A percentile compares a stretch with the other conserved stretches of the same genome.
phyloP scores from a whole-genome alignment of 2,113 vertebrate genomes.

The Myiopsitta monachus region DNA sequence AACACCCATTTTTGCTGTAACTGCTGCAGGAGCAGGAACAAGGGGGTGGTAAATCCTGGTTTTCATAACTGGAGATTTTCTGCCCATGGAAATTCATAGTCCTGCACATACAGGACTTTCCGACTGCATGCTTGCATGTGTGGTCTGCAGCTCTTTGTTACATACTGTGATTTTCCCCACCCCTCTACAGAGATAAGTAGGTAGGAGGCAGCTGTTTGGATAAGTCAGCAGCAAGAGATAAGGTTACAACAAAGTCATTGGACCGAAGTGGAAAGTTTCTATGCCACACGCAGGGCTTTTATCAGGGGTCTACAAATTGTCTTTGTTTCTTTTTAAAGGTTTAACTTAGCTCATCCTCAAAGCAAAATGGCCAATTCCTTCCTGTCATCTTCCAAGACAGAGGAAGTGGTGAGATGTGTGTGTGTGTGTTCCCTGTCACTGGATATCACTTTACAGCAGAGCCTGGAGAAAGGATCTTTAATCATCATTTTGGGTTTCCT shows the following conservation, averaged over 20 bases:
- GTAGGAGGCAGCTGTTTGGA: slow-evolving; percentile 35
- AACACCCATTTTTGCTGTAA: not conserved
- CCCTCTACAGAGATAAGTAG: not conserved
- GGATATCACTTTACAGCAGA: not conserved
- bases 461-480: not conserved
- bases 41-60: not conserved
- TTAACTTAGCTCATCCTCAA: slow-evolving; percentile 43
- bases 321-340: slow-evolving; percentile 33
- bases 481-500: slow-evolving; percentile 20
- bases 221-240: not conserved
- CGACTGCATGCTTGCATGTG: not conserved
- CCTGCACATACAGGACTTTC: not conserved
- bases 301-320: slow-evolving; percentile 11
- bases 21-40: not conserved
- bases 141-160: slow-evolving; percentile 1
- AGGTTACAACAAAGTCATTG: not conserved
- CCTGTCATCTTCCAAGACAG: slow-evolving; percentile 39
- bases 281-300: not conserved
- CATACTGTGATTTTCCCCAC: not conserved
- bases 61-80: not conserved
- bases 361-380: slow-evolving; percentile 7
- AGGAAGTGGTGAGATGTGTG: not conserved
- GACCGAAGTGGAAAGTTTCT: not conserved
- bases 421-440: not conserved
- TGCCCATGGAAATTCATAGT: not conserved